Evolutionary conservation across 2,888 invertebrate species (phyloP), one percentile per base, ranked within the genome.

Genomic region (Sinopyrophorus schimmeli): DNA sequence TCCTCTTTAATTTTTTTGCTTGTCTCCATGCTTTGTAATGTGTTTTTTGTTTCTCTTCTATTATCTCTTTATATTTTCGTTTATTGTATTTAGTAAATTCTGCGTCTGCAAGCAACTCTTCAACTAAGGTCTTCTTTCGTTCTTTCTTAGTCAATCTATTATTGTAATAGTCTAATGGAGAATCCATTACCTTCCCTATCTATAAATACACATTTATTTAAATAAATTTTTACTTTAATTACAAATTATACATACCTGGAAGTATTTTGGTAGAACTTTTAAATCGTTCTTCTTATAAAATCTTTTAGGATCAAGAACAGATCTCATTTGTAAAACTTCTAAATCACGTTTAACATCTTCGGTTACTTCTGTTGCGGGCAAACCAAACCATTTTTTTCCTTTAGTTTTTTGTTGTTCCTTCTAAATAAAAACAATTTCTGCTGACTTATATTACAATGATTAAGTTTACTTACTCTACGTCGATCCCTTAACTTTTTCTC

Each of bases 241-340:
- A 18, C 4, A 18, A 18, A 18, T 18, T 18, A 18, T 18, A 6
- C 18, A 24, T 72, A 91, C 90, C 79, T 92, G 92, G 74, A 97
- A 97, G 70, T 91, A 96, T 74, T 96, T 97, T 0, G 97, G 96
- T 18, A 92, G 66, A 1, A 82, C 85, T 74, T 88, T 87, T 58
- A 87, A 78, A 66, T 93, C 92, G 70, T 92, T 93, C 65, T 90
- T 89, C 73, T 96, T 96, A 75, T 97, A 98, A 75, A 96, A 97
- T 58, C 86, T 86, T 71, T 95, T 95, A 0, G 95, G 92, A 76
- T 98, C 89, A 6, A 97, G 74, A 0, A 83, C 90, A 0, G 91
- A 89, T 62, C 98, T 82, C 95, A 98, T 95, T 74, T 92, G 88
- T 1, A 99, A 75, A 6, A 96, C 77, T 75, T 90, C 84, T 6